Base-by-base conservation (phyloP, 1,140 invertebrate species). In the Maniola jurtina region DNA sequence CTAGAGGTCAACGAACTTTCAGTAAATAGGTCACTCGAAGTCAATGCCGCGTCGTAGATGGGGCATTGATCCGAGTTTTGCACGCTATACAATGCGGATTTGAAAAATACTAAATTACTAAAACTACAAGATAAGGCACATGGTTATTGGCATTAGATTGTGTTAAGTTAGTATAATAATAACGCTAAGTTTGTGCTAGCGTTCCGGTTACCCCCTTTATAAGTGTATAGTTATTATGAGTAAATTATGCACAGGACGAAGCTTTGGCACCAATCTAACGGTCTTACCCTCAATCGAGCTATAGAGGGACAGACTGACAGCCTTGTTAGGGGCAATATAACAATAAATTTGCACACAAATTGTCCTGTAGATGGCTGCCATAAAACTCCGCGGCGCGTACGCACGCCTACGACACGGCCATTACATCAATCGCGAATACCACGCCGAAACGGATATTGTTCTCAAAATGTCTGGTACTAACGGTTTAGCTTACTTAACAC, bases 361-460 rank as follows among this genome's bases (percentile, higher is more conserved):
- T 50, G 48, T 50, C 48, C 15, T 16, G 15, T 50, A 50, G 14
- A 50, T 25, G 15, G 48, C 16, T 6, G 14, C 48, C 4, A 50
- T 50, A 50, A 50, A 50, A 25, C 48, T 50, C 10, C 48, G 13
- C 45, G 45, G 45, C 13, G n/a, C 45, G 45, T 47, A 47, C 11
- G 45, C 11, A 50, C 48, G 48, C 48, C 48, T 25, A 50, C 48
- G 48, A 47, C 45, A 47, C 5, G 6, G 15, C 48, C 48, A 50
- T 50, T 50, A 50, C 14, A 50, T 50, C 15, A 50, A 50, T 50
- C 48, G 14, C 48, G 48, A 50, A 50, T 50, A 16, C 48, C 48
- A 25, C 48, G 11, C 10, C 48, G 48, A 25, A n/a, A 47, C 45
- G n/a, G 14, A 50, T 50, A 50, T 8, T 50, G 48, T 16, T 50